Evolutionary conservation across 2,888 invertebrate species (phyloP).

Genomic region (Morpho achilles): DNA sequence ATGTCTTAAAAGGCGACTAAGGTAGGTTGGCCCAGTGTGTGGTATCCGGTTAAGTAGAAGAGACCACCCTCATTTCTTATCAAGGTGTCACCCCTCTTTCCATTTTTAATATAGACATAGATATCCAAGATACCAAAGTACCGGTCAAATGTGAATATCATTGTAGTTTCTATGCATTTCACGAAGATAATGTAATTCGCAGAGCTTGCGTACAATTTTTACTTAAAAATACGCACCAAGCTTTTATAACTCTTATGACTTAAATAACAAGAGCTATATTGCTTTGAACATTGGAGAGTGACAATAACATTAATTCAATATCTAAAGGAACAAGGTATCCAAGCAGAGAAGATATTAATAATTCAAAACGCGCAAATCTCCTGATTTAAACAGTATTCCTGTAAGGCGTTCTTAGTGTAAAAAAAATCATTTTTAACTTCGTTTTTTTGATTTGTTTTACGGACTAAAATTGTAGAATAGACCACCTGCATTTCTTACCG

Average conservation of each 20-base stretch:
- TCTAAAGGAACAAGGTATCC: slow-evolving; percentile 3
- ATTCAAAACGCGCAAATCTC: not conserved
- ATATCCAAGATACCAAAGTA: not conserved
- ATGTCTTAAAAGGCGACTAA: no score
- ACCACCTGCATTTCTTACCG: no score
- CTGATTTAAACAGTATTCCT: slow-evolving; percentile 2
- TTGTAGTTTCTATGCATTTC: slow-evolving; percentile 4
- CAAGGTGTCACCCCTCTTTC: no score
- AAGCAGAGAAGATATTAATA: slow-evolving; percentile 2
- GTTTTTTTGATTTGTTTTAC: no score
- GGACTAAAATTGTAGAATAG: no score
- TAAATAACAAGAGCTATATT: not conserved
- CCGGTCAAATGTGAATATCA: slow-evolving; percentile 4
- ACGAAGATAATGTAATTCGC: slow-evolving; percentile 6
- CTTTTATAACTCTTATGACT: not conserved
- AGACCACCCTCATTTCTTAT: no score
- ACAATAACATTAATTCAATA: slow-evolving; percentile 1
- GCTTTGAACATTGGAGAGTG: not conserved
- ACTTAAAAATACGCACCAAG: slow-evolving; percentile 1
- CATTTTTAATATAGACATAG: no score
- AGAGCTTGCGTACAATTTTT: slow-evolving; percentile 3
- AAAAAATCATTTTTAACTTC: no score
- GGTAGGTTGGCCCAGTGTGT: no score
- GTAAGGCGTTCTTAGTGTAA: not conserved
- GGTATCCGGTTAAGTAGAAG: no score